These are phyloP conservation scores for Mus spretus DNA, from an alignment of 2,797 vertebrate genomes.

Conservation along the genomic window DNA sequence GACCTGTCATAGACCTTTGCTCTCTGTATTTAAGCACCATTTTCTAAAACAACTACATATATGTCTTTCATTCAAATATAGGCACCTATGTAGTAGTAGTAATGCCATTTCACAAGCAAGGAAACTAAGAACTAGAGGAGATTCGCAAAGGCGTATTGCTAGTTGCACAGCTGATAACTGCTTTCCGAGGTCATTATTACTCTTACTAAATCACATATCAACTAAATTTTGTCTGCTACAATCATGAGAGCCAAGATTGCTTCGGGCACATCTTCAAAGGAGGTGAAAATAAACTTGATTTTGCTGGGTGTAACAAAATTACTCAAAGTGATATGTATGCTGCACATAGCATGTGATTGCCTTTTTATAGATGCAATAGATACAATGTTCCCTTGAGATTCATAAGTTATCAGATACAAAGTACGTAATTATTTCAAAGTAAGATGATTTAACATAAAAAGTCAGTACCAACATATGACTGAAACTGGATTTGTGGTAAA, in stretches of 20 bases:
- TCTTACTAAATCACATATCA: background rate
- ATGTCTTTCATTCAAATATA: background rate
- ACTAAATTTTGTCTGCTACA: background rate
- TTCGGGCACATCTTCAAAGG: background rate
- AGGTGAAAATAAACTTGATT: background rate
- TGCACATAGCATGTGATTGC: background rate
- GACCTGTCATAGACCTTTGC: background rate
- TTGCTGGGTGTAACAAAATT: background rate
- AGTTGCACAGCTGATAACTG: background rate
- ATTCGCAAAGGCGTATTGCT: background rate
- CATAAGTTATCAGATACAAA: background rate
- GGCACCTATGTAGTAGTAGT: background rate
- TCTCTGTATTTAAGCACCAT: background rate
- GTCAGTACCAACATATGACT: conserved; percentile 26
- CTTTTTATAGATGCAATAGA: background rate
- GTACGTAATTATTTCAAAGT: conserved; percentile 46
- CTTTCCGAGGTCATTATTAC: background rate
- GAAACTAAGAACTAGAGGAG: background rate
- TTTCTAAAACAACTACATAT: background rate
- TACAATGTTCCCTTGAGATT: background rate
- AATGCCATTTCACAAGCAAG: background rate
- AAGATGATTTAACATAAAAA: background rate
- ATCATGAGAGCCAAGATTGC: background rate
- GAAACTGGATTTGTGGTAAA: background rate
- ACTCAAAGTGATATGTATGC: background rate